Base-by-base conservation (phyloP, 2,113 vertebrate species). In the Cyanocitta stelleri region DNA sequence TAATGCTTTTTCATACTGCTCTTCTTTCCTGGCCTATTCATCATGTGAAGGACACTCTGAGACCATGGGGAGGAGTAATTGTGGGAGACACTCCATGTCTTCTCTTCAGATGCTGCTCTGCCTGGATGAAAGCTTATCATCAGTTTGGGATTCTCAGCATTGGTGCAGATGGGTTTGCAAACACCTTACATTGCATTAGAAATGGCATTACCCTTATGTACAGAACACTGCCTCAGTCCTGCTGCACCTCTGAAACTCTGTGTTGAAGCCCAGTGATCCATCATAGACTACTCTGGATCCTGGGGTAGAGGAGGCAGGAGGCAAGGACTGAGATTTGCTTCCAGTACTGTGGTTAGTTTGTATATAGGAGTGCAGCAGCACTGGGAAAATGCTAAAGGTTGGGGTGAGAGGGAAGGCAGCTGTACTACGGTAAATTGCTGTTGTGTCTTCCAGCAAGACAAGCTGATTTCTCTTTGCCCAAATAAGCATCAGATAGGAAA, bases 261-360 rank as follows among this genome's bases (percentile, higher is more conserved):
- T 63, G 14, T 17, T 55, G 43, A 87, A 54, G 39, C 33, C 35
- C 6, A 0, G 11, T 64, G 24, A 46, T 89, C 46, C 32, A 18
- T 17, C 0, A 0, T 24, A 43, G 29, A 23, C 30, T 74, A 3
- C 22, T 21, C 35, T 55, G 19, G 4, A 11, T 69, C 49, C 16
- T 71, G 27, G 4, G 9, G 7, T 43, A 63, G 30, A 72, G 35
- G 27, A 49, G 9, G 2, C 7, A 7, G 13, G 13, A 75, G 37
- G 21, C 14, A 63, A 66, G 33, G 33, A 89, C 27, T 22, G 32
- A 62, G 29, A 33, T 51, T 46, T 62, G 2, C 43, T 54, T 20
- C 35, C 24, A 16, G 13, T 43, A 11, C 13, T 1, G 0, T 30
- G n/a, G 10, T 66, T 56, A 27, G 18, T 87, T 68, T 85, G 11